Evolutionary conservation across 1,140 invertebrate species (phyloP), one percentile per base, ranked within the genome.

Genomic region (Ganaspis sp.): DNA sequence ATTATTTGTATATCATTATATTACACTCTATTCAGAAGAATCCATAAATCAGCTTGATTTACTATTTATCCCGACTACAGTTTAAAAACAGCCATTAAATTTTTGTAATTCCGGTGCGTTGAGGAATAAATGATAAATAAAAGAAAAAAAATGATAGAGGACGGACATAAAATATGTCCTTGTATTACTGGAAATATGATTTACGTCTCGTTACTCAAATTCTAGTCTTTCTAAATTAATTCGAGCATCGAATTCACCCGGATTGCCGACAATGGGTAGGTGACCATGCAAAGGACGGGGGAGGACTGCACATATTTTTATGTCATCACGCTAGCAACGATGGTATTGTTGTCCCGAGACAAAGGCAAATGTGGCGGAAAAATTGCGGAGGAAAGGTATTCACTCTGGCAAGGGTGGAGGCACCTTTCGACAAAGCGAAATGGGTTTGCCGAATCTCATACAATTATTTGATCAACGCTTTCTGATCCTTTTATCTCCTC

Each of bases 281-380:
- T 49, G 45, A 54, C 64, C 77, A 45, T 58, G 49, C n/a, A 74
- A 75, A 64, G 73, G 21, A 64, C 69, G 64, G 45, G 78, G 53
- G 76, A 74, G 76, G 85, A 79, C 77, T 80, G 86, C 85, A 89
- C 88, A 90, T 90, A 91, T 90, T 91, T 91, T 90, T 90, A 90
- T 88, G 89, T 90, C 90, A 91, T 88, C 87, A 84, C 77, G 84
- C 85, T 85, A 84, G 83, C 82, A 80, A 85, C 85, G 87, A 87
- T 87, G 87, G 80, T 89, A 91, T 91, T 90, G 90, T 91, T 91
- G 87, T 89, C 88, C 83, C 87, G 87, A 90, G 89, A 91, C 90
- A 90, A 91, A 90, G 85, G 89, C 88, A 91, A 91, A 91, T 91
- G 90, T 91, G 89, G 87, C 89, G 90, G 88, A 90, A 90, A 91